Percentiles rank a stretch among this genome's conserved stretches.
phyloP scores from a whole-genome alignment of 2,888 invertebrate species.

The Lordiphosa fenestrarum region DNA sequence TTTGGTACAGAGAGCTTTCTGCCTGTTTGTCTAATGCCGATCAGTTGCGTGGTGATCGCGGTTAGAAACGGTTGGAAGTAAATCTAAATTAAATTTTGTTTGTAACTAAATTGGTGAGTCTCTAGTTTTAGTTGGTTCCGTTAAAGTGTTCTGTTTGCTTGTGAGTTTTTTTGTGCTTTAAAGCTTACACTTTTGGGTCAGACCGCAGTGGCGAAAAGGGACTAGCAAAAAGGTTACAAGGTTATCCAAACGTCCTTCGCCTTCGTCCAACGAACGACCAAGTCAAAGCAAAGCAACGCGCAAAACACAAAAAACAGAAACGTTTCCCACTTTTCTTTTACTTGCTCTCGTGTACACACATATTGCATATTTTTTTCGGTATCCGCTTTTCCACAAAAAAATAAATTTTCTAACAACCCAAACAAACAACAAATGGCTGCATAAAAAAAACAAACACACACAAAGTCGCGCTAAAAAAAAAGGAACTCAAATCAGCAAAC shows the following conservation, averaged over 20 bases:
- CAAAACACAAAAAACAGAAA: constrained; percentile 50
- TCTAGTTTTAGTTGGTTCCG: neutral
- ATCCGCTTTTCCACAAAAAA: constrained; percentile 38
- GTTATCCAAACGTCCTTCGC: constrained; percentile 78
- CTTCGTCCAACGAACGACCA: constrained; percentile 50
- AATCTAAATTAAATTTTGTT: neutral
- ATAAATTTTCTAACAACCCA: constrained; percentile 75
- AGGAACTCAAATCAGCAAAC: constrained; percentile 32
- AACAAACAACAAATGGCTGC: constrained; percentile 71
- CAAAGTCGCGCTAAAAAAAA: constrained; percentile 68
- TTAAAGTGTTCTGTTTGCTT: neutral
- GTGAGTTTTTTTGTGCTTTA: constrained; percentile 33
- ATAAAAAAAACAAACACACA: constrained; percentile 29
- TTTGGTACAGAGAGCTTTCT: constrained; percentile 26
- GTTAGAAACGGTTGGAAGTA: constrained; percentile 11
- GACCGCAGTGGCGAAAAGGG: constrained; percentile 42
- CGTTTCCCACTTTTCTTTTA: constrained; percentile 73
- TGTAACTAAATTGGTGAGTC: constrained; percentile 19
- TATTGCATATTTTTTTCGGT: constrained; percentile 56
- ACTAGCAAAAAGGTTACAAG: constrained; percentile 75
- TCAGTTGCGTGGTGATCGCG: constrained; percentile 70
- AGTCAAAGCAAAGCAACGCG: constrained; percentile 51
- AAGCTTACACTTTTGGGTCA: constrained; percentile 53
- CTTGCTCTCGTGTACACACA: constrained; percentile 55
- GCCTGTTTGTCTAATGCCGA: constrained; percentile 12